Evolutionary conservation across 2,113 vertebrate genomes (phyloP).

Genomic region (Syngnathus floridae): DNA sequence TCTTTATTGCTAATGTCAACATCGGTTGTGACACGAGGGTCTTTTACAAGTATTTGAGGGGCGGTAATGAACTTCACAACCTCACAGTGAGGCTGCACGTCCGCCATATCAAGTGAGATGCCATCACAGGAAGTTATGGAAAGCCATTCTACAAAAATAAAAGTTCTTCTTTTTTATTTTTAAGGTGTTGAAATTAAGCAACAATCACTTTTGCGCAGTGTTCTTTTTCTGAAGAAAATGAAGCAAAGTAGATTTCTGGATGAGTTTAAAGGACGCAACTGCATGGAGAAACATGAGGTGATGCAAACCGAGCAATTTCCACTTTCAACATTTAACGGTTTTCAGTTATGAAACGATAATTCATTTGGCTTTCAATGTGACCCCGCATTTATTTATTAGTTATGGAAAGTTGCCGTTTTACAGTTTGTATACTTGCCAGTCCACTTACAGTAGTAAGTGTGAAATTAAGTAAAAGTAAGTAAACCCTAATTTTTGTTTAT

Average conservation of each 20-base stretch:
- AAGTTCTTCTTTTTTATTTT: not conserved
- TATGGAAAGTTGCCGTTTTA: no score
- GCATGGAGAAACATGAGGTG: not conserved
- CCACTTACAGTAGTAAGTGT: no score
- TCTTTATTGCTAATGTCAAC: not conserved
- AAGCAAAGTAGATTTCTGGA: not conserved
- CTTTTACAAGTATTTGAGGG: not conserved
- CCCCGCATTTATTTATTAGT: not conserved
- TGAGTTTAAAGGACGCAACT: not conserved
- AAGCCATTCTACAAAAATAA: not conserved
- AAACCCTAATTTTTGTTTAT: no score
- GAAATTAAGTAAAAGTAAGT: no score
- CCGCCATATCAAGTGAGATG: not conserved
- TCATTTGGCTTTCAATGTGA: not conserved
- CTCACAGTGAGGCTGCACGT: not conserved
- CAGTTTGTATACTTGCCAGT: no score
- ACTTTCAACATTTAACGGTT: conserved; percentile 7
- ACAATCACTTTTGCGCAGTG: not conserved
- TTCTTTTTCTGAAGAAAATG: not conserved
- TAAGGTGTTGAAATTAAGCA: not conserved
- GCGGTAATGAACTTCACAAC: not conserved
- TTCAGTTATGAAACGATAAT: not conserved
- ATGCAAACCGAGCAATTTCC: conserved; percentile 5
- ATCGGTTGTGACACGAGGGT: not conserved
- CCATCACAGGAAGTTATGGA: not conserved